A percentile compares a stretch with the other conserved stretches of the same genome.
phyloP scores from a whole-genome alignment of 2,113 vertebrate species.

The Lophura nycthemera region DNA sequence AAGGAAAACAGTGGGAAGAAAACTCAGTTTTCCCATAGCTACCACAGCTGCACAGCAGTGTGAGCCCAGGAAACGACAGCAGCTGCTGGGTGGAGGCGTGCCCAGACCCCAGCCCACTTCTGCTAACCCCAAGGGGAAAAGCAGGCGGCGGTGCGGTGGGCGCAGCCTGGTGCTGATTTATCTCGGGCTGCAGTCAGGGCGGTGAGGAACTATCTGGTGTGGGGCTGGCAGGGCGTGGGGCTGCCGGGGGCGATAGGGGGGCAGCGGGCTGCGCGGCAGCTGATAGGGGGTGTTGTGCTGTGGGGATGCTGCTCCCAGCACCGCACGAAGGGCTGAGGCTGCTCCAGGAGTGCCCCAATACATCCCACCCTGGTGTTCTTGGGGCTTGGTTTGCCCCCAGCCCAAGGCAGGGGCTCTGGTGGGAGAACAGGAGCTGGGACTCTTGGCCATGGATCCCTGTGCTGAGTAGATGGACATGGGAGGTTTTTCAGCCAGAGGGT shows the following conservation, averaged over 20 bases:
- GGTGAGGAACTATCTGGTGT: neutral
- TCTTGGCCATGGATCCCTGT: neutral
- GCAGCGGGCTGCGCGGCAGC: neutral
- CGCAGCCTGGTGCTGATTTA: neutral
- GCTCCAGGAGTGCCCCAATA: rapidly evolving
- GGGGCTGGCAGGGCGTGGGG: neutral
- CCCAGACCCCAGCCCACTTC: neutral
- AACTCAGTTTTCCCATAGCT: neutral
- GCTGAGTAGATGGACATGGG: neutral
- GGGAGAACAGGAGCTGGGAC: neutral
- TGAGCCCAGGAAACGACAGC: rapidly evolving
- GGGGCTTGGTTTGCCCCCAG: neutral
- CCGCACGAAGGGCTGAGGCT: neutral
- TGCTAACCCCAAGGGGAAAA: neutral
- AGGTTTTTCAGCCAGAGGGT: too few species aligned
- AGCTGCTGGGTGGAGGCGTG: neutral
- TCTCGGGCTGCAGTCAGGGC: neutral
- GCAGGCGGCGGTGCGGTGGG: neutral
- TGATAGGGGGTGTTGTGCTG: neutral
- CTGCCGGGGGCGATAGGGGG: slow-evolving; percentile 1
- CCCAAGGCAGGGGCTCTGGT: neutral
- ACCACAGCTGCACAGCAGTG: neutral
- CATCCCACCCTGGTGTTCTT: neutral
- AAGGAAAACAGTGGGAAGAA: neutral
- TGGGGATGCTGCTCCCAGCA: rapidly evolving